These are phyloP conservation scores for Calliopsis andreniformis DNA, from an alignment of 1,140 invertebrate genomes.

Conservation along the genomic window DNA sequence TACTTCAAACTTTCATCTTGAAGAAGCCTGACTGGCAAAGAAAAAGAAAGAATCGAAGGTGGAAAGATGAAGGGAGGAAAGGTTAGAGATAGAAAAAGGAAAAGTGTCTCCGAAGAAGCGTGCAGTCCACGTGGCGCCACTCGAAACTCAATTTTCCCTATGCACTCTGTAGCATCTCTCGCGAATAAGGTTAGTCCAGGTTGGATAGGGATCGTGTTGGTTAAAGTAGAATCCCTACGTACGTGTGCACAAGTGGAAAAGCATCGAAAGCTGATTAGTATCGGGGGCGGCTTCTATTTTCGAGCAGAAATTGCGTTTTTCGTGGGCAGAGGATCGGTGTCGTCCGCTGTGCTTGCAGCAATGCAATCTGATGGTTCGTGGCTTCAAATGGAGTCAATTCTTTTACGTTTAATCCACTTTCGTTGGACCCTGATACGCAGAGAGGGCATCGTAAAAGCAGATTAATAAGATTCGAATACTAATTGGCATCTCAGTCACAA, in stretches of 20 bases:
- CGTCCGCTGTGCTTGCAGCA: not conserved
- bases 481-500: too few relatives aligned
- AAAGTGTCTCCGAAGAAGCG: slow-evolving; percentile 24
- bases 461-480: too few relatives aligned
- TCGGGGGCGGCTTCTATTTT: not conserved
- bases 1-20: slow-evolving; percentile 35
- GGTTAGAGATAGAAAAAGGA: not conserved
- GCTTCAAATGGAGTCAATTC: too few relatives aligned
- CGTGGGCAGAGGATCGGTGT: not conserved
- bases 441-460: too few relatives aligned
- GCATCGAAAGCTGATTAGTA: not conserved
- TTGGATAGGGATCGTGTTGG: not conserved
- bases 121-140: slow-evolving; percentile 26
- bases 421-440: too few relatives aligned
- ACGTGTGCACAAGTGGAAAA: not conserved
- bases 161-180: slow-evolving; percentile 37
- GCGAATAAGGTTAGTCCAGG: slow-evolving; percentile 50
- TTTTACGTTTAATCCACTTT: too few relatives aligned
- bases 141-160: slow-evolving; percentile 63
- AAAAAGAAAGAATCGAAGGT: not conserved
- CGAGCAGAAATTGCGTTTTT: not conserved
- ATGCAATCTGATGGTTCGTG: not conserved
- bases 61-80: not conserved
- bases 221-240: not conserved
- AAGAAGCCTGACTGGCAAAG: not conserved